Evolutionary conservation across 2,888 invertebrate genomes (phyloP).

Genomic region (Lordiphosa fenestrarum): DNA sequence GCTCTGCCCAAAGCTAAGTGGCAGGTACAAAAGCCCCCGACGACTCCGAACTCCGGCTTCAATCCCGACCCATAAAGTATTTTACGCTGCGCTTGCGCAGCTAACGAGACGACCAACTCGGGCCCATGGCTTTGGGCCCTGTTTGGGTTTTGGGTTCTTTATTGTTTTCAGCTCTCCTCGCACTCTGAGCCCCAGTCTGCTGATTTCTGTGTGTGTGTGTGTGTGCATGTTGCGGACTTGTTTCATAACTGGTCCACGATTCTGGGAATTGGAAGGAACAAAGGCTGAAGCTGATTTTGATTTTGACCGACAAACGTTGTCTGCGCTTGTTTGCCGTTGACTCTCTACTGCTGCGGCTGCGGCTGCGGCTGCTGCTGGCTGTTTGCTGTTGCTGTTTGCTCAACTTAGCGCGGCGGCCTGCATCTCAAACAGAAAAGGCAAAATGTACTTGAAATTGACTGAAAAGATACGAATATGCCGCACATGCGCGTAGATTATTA

Average conservation of each 20-base stretch:
- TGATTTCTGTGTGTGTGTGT: slow-evolving; percentile 20
- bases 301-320: slow-evolving; percentile 79
- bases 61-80: slow-evolving; percentile 57
- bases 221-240: slow-evolving; percentile 71
- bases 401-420: slow-evolving; percentile 35
- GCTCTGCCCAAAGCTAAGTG: slow-evolving; percentile 48
- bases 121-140: slow-evolving; percentile 50
- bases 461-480: slow-evolving; percentile 66
- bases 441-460: slow-evolving; percentile 72
- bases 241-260: slow-evolving; percentile 79
- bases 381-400: slow-evolving; percentile 35
- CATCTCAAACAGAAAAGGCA: slow-evolving; percentile 54
- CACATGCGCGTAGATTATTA: slow-evolving; percentile 72
- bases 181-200: slow-evolving; percentile 6
- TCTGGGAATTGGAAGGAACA: slow-evolving; percentile 76
- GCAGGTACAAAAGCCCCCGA: slow-evolving; percentile 52
- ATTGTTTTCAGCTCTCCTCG: slow-evolving; percentile 44
- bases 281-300: slow-evolving; percentile 72
- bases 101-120: slow-evolving; percentile 50
- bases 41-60: slow-evolving; percentile 18
- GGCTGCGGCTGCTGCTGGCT: slow-evolving; percentile 31
- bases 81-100: slow-evolving; percentile 58
- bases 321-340: slow-evolving; percentile 57
- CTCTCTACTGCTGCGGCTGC: slow-evolving; percentile 21
- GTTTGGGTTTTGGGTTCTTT: slow-evolving; percentile 63